Conservation (phyloP, 2,113 vertebrate species). For the Eptesicus fuscus region DNA sequence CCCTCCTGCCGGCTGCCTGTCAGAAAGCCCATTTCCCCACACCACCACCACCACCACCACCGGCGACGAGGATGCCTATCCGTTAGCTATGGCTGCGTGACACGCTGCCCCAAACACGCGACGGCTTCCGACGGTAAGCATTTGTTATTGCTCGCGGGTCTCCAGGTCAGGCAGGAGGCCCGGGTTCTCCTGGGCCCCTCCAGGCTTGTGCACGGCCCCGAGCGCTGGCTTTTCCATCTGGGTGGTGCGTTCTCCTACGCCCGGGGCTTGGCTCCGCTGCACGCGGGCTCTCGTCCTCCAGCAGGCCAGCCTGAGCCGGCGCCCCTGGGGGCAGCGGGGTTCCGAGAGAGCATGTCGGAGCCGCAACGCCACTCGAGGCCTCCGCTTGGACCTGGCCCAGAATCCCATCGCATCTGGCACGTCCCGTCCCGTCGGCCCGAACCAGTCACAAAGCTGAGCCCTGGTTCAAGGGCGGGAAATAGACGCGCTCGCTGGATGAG, state of each 20-base stretch:
- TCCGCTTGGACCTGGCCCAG: fast-evolving
- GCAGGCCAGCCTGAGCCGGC: background rate
- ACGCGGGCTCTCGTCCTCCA: fast-evolving
- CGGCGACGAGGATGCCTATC: background rate
- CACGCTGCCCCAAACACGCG: background rate
- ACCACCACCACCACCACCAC: fast-evolving
- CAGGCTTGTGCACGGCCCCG: fast-evolving
- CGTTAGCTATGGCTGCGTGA: background rate
- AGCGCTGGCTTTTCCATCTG: background rate
- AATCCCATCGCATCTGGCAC: background rate
- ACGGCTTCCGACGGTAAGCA: background rate
- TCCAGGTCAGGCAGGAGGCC: fast-evolving
- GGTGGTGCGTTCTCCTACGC: fast-evolving
- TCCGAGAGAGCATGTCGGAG: fast-evolving
- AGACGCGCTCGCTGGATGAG: background rate
- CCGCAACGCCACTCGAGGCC: too few relatives aligned
- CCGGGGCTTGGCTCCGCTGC: background rate
- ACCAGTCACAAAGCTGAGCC: background rate
- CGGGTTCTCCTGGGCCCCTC: background rate
- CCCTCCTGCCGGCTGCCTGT: background rate
- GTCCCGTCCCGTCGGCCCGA: background rate
- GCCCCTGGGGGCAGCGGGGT: background rate
- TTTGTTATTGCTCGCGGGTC: fast-evolving
- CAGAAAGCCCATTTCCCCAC: background rate
- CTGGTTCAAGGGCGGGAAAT: background rate